A percentile compares a stretch with the other conserved stretches of the same genome.
Conservation (phyloP, 2,888 invertebrate species). For the Drosophila subquinaria region DNA sequence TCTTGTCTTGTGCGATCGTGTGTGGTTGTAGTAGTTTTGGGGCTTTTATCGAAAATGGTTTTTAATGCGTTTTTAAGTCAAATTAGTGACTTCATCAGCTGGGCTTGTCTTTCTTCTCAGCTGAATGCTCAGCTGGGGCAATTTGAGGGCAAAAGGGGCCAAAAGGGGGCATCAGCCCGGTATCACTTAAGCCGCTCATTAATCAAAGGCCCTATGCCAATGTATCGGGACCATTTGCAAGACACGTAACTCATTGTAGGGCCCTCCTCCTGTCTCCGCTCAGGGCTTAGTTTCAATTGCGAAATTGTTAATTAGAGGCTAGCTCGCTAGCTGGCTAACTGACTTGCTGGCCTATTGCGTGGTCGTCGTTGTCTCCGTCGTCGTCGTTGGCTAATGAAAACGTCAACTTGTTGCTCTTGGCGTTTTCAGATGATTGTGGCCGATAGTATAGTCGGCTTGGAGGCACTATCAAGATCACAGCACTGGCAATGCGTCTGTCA, state of each 20-base stretch:
- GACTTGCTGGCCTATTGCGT: constrained; percentile 50
- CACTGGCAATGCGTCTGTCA: constrained; percentile 7
- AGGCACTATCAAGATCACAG: constrained; percentile 15
- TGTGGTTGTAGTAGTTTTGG: constrained; percentile 31
- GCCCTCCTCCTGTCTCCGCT: constrained; percentile 21
- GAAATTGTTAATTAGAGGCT: constrained; percentile 72
- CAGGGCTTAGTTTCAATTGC: constrained; percentile 66
- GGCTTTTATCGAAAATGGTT: constrained; percentile 75
- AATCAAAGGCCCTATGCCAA: constrained; percentile 65
- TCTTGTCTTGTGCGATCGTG: constrained; percentile 30
- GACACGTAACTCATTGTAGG: constrained; percentile 52
- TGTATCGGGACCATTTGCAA: constrained; percentile 60
- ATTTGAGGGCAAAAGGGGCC: not conserved
- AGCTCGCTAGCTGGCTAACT: constrained; percentile 34
- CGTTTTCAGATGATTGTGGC: constrained; percentile 24
- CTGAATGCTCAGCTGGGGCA: constrained; percentile 13
- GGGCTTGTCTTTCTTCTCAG: constrained; percentile 53
- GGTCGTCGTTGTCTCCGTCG: constrained; percentile 29
- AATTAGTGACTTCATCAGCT: constrained; percentile 79
- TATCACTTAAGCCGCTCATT: constrained; percentile 78
- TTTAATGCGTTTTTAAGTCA: constrained; percentile 80
- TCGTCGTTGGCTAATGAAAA: constrained; percentile 59
- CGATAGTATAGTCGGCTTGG: constrained; percentile 13
- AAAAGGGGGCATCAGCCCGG: constrained; percentile 38
- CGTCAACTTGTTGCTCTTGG: constrained; percentile 51